Evolutionary conservation across 2,888 invertebrate species (phyloP), one percentile per base, ranked within the genome.

Genomic region (Smittia aterrima): DNA sequence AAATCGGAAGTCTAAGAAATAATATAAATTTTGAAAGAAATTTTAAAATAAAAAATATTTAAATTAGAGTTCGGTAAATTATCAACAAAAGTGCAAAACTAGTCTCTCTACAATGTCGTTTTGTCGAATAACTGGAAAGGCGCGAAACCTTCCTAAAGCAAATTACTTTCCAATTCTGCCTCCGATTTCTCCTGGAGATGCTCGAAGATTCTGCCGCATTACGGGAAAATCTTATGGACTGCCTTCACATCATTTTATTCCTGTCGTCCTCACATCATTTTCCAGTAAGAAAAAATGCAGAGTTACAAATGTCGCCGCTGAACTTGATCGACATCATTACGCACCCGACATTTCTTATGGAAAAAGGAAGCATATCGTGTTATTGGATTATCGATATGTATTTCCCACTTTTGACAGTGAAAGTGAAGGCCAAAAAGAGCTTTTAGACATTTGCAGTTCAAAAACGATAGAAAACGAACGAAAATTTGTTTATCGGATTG

Each of bases 131-230:
- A 93, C 92, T 75, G 91, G 92, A 79, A 89, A 89, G 81, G 91
- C 91, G 82, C 87, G 90, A 78, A 89, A 91, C 79, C 87, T 92
- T 79, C 92, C 92, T 72, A 89, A 92, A 80, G 92, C 92, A 73
- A 91, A 92, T 82, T 93, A 92, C 81, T 90, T 92, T 79, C 92
- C 93, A 20, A 85, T 93, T 71, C 85, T 92, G 77, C 90, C 91
- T 64, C 92, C 92, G 1, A 89, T 92, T 76, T 91, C 92, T 67
- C 92, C 92, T 13, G 91, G 91, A n/a, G 92, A 92, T 80, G 92
- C 92, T 1, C 88, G 90, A 79, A 86, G 92, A 76, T 89, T 90
- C 81, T 91, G 92, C 82, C 87, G 90, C 77, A 90, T 92, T 78
- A 92, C 92, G 67, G 91, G 91, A 75, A 91, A 91, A 80, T 89